A percentile compares a stretch with the other conserved stretches of the same genome.
phyloP scores from a whole-genome alignment of 2,888 invertebrate genomes.

The Terebella lapidaria region DNA sequence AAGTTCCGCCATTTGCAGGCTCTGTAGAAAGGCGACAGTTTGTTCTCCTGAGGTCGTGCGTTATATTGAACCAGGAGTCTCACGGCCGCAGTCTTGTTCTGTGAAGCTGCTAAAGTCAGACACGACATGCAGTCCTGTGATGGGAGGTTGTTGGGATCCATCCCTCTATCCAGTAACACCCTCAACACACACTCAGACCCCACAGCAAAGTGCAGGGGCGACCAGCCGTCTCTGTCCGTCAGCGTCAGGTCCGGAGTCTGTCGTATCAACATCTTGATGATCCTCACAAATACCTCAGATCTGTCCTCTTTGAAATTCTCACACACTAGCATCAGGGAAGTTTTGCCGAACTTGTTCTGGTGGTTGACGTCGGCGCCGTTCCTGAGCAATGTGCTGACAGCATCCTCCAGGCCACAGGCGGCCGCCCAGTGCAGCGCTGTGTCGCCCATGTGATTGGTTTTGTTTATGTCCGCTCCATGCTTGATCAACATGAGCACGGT shows the following conservation, averaged over 20 bases:
- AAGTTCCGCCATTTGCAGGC: too few relatives aligned
- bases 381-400: neutral
- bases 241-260: neutral
- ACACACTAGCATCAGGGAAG: constrained; percentile 2
- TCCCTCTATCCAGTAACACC: too few relatives aligned
- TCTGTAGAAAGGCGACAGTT: too few relatives aligned
- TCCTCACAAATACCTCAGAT: neutral
- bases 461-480: constrained; percentile 2
- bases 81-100: too few relatives aligned
- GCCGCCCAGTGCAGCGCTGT: constrained; percentile 10
- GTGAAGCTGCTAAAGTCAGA: too few relatives aligned
- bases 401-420: neutral
- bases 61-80: too few relatives aligned
- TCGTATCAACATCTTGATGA: neutral
- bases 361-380: constrained; percentile 9
- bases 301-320: neutral
- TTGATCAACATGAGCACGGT: neutral
- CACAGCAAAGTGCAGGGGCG: neutral
- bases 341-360: neutral
- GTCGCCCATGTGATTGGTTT: constrained; percentile 4
- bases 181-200: too few relatives aligned
- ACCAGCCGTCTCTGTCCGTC: neutral
- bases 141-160: too few relatives aligned
- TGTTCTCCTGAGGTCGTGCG: too few relatives aligned
- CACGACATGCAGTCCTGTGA: too few relatives aligned